phyloP scores from a whole-genome alignment of 2,113 vertebrate species.

The Carettochelys insculpta region DNA sequence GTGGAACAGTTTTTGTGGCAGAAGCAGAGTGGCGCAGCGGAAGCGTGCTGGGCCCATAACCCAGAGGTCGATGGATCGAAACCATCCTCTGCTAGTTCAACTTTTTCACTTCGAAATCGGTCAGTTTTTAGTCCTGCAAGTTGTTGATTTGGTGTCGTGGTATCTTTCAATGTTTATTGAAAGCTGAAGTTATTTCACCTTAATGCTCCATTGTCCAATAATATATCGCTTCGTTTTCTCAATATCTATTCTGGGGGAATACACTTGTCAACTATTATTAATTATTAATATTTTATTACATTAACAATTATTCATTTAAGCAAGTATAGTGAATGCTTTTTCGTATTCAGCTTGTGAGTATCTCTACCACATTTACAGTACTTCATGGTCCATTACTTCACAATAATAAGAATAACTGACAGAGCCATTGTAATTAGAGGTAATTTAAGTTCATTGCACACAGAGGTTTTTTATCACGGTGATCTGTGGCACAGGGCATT shows the following conservation, averaged over 20 bases:
- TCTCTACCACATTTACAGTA: background rate
- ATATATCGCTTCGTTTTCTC: background rate
- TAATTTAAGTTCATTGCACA: no score
- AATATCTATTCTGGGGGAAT: background rate
- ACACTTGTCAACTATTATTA: background rate
- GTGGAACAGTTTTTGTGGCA: fast-evolving
- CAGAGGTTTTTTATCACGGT: background rate
- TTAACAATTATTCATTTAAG: no score
- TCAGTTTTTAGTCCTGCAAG: no score
- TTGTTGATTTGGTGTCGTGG: background rate
- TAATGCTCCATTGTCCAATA: background rate
- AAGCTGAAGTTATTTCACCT: background rate
- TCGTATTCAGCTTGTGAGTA: no score
- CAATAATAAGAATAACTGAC: background rate
- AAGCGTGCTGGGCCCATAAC: slow-evolving; percentile 53
- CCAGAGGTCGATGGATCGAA: slow-evolving; percentile 40
- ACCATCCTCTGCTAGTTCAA: slow-evolving; percentile 30
- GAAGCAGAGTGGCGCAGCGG: slow-evolving; percentile 21
- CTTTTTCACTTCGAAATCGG: no score
- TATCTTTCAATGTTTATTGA: background rate
- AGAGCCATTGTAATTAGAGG: no score
- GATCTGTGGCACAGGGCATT: background rate
- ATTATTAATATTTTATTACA: background rate
- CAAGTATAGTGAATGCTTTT: no score
- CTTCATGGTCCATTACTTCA: background rate